These are phyloP conservation scores for Dasysyrphus tricinctus DNA, from an alignment of 2,888 invertebrate genomes.

Conservation along the genomic window DNA sequence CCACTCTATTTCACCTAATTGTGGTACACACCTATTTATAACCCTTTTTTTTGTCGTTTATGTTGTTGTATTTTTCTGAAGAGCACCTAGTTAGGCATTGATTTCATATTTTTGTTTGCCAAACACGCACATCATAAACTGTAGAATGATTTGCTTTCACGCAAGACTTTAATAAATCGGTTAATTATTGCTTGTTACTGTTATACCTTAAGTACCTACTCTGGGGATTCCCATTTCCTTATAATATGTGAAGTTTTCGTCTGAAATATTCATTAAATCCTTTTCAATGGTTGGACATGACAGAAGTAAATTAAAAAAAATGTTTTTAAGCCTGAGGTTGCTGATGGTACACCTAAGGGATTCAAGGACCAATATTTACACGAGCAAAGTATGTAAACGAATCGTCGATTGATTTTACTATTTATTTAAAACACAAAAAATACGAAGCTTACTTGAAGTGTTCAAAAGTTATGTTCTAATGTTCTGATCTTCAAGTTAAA, in stretches of 20 bases:
- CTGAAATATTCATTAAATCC: neutral
- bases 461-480: too few species aligned
- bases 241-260: neutral
- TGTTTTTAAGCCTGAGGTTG: too few species aligned
- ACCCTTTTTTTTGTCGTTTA: neutral
- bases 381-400: too few species aligned
- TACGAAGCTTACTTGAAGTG: too few species aligned
- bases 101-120: neutral
- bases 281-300: too few species aligned
- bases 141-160: constrained; percentile 23
- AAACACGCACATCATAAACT: constrained; percentile 18
- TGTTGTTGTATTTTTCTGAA: neutral
- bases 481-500: too few species aligned
- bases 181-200: constrained; percentile 16
- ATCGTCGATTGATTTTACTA: too few species aligned
- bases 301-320: too few species aligned
- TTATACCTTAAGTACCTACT: neutral
- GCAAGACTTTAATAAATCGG: constrained; percentile 26
- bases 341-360: too few species aligned
- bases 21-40: constrained; percentile 15
- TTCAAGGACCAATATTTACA: too few species aligned
- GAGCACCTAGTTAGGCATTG: neutral
- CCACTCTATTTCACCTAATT: constrained; percentile 24
- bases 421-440: too few species aligned
- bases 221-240: constrained; percentile 19